A percentile compares a stretch with the other conserved stretches of the same genome.
Evolutionary conservation across 1,140 invertebrate species (phyloP).

Genomic region (Galleria mellonella): DNA sequence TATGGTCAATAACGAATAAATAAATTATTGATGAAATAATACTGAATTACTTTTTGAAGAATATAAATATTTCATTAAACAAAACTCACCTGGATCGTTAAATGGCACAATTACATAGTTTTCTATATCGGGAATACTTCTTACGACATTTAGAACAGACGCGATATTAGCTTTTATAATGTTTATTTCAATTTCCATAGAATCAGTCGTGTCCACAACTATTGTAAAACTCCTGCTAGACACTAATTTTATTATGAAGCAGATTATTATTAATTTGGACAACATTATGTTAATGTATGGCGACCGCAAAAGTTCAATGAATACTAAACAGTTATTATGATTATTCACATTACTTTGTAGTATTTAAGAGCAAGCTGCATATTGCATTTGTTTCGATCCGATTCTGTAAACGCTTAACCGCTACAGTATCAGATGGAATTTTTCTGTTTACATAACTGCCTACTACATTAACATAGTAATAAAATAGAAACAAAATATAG

Average conservation of each 20-base stretch:
- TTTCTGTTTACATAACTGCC: no score
- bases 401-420: no score
- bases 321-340: not conserved
- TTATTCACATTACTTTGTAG: no score
- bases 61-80: no score
- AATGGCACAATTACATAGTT: conserved; percentile 44
- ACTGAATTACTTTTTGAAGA: no score
- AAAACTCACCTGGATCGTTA: conserved; percentile 45
- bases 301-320: not conserved
- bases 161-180: conserved; percentile 27
- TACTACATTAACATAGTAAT: no score
- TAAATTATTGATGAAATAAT: no score
- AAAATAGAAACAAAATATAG: no score
- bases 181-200: conserved; percentile 35
- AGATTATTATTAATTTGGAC: not conserved
- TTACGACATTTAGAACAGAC: conserved; percentile 12
- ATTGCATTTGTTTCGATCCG: no score
- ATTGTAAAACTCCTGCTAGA: conserved; percentile 26
- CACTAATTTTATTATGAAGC: not conserved
- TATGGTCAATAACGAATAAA: no score
- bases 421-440: no score
- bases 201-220: conserved; percentile 32
- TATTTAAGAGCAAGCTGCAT: no score
- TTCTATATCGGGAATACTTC: conserved; percentile 13
- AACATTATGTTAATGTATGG: not conserved